Evolutionary conservation across 2,113 vertebrate genomes (phyloP).

Genomic region (Phrynosoma platyrhinos): DNA sequence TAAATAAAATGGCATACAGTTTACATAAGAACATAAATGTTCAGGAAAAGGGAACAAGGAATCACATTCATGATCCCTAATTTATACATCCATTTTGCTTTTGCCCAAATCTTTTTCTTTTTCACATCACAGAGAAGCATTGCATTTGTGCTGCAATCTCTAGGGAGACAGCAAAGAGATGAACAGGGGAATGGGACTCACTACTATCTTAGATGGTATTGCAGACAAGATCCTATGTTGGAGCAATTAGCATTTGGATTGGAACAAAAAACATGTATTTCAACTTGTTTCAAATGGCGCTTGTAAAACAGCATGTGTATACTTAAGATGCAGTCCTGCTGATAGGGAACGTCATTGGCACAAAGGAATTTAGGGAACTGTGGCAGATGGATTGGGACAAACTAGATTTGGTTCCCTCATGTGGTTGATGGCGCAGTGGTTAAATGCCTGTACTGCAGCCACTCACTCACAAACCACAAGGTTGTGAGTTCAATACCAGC

Average conservation of each 20-base stretch:
- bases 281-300: not conserved
- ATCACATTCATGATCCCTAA: not conserved
- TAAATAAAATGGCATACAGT: conserved; percentile 21
- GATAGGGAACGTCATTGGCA: no score
- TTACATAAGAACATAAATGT: conserved; percentile 22
- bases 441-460: no score
- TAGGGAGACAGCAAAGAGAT: not conserved
- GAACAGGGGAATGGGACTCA: not conserved
- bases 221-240: not conserved
- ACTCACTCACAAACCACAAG: no score
- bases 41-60: conserved; percentile 23
- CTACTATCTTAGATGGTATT: not conserved
- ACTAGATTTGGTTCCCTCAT: no score
- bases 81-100: not conserved
- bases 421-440: no score
- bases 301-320: not conserved
- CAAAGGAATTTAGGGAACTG: no score
- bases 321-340: not conserved
- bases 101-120: not conserved
- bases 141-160: not conserved
- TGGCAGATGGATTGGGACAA: no score
- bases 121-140: not conserved
- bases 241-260: not conserved
- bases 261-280: not conserved
- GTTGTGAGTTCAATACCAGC: no score